These are phyloP conservation scores for Zaprionus inermis DNA, from an alignment of 1,140 invertebrate species.

Conservation along the genomic window DNA sequence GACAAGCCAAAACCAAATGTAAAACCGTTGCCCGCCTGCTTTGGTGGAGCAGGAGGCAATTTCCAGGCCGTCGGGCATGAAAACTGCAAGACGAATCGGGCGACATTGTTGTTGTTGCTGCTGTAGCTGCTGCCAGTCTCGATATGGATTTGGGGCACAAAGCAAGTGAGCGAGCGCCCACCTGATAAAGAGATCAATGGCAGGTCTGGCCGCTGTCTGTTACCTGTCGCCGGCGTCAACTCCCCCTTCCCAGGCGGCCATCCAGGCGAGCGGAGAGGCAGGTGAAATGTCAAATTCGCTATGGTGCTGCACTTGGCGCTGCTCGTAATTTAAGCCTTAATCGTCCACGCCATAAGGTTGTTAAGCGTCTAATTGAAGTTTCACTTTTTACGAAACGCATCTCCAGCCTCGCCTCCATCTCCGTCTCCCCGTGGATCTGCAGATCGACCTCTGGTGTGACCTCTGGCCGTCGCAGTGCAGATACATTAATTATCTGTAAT, in stretches of 20 bases:
- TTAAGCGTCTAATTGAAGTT: slow-evolving; percentile 83
- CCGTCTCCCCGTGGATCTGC: slow-evolving; percentile 6
- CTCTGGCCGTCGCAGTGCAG: slow-evolving; percentile 61
- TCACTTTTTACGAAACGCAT: slow-evolving; percentile 56
- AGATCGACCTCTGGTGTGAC: slow-evolving; percentile 52
- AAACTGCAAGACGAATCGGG: slow-evolving; percentile 80
- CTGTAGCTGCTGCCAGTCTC: slow-evolving; percentile 46
- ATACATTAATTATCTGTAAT: slow-evolving; percentile 84
- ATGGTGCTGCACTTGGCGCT: slow-evolving; percentile 43
- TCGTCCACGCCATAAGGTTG: slow-evolving; percentile 81
- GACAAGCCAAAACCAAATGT: slow-evolving; percentile 38
- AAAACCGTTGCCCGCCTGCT: not conserved
- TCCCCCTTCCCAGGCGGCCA: slow-evolving; percentile 28
- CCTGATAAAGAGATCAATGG: slow-evolving; percentile 77
- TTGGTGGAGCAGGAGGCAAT: slow-evolving; percentile 24
- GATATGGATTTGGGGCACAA: slow-evolving; percentile 62
- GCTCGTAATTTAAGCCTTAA: slow-evolving; percentile 80
- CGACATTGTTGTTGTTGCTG: slow-evolving; percentile 58
- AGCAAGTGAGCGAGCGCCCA: slow-evolving; percentile 1
- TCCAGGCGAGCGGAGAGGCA: slow-evolving; percentile 11
- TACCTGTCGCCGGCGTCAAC: slow-evolving; percentile 9
- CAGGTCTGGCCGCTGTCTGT: slow-evolving; percentile 29
- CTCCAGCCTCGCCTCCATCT: slow-evolving; percentile 11
- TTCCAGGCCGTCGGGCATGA: slow-evolving; percentile 70
- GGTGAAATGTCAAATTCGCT: slow-evolving; percentile 76